A percentile compares a stretch with the other conserved stretches of the same genome.
These are phyloP conservation scores for Xestia ashworthii DNA, from an alignment of 2,888 invertebrate species.

Conservation along the genomic window DNA sequence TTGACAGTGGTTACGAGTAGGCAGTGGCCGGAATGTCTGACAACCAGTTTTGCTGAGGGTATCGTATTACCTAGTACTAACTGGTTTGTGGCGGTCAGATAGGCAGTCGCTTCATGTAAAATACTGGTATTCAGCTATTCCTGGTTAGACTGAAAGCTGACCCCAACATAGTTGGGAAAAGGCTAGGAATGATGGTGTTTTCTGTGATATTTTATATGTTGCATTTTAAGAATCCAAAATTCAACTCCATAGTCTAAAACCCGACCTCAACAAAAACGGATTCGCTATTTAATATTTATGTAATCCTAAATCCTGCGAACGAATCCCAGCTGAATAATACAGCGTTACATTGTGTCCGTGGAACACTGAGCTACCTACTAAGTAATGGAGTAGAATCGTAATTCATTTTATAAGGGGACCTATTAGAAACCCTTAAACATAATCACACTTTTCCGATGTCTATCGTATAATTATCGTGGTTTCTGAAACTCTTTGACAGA, in stretches of 20 bases:
- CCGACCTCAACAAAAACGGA: not conserved
- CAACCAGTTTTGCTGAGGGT: too few species aligned
- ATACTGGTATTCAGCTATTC: too few species aligned
- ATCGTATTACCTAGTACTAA: too few species aligned
- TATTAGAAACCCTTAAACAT: not conserved
- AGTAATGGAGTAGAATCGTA: not conserved
- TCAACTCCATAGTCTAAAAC: not conserved
- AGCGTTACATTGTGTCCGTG: not conserved
- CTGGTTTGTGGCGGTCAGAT: too few species aligned
- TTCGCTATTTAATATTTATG: conserved; percentile 11
- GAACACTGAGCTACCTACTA: conserved; percentile 1
- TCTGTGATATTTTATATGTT: too few species aligned
- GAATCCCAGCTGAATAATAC: conserved; percentile 14
- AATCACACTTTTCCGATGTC: not conserved
- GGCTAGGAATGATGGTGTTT: not conserved
- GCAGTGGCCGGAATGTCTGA: too few species aligned
- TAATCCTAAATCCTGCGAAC: not conserved
- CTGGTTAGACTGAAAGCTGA: too few species aligned
- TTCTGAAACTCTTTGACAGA: not conserved
- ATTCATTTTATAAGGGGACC: not conserved
- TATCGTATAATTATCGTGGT: not conserved
- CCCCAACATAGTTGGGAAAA: too few species aligned
- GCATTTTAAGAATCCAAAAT: not conserved
- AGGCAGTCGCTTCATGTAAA: too few species aligned
- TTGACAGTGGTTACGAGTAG: too few species aligned